A percentile compares a stretch with the other conserved stretches of the same genome.
Evolutionary conservation across 2,113 vertebrate species (phyloP).

Genomic region (Noctilio leporinus): DNA sequence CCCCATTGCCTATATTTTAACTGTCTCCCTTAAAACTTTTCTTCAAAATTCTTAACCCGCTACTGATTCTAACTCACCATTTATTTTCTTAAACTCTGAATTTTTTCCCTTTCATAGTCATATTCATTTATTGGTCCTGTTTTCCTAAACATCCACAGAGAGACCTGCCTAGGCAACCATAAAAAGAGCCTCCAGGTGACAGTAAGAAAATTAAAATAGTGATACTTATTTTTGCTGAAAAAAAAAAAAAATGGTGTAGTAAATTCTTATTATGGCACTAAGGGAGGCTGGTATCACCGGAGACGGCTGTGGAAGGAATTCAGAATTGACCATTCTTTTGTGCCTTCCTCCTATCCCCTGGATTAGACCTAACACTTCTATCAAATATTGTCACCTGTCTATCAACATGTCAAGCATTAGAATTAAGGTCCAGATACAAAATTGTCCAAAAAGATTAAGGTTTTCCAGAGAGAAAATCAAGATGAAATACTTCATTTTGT

Average conservation of each 20-base stretch:
- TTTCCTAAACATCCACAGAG: background rate
- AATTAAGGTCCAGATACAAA: background rate
- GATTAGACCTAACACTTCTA: background rate
- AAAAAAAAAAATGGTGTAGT: background rate
- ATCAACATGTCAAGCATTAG: background rate
- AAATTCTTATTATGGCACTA: background rate
- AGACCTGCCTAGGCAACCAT: background rate
- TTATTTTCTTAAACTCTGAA: background rate
- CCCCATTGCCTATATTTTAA: background rate
- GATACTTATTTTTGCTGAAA: background rate
- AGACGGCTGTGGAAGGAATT: background rate
- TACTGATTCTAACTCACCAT: background rate
- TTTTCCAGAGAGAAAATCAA: background rate
- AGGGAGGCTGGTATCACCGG: fast-evolving
- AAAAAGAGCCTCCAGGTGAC: background rate
- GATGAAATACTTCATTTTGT: background rate
- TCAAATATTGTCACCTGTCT: background rate
- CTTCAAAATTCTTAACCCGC: background rate
- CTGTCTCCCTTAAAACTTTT: background rate
- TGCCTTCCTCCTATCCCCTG: background rate
- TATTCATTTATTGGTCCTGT: background rate
- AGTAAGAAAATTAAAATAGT: background rate
- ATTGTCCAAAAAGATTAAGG: background rate
- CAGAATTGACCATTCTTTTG: background rate
- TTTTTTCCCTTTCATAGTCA: background rate